These are phyloP conservation scores for Pollenia angustigena DNA, from an alignment of 2,888 invertebrate genomes.

Conservation along the genomic window DNA sequence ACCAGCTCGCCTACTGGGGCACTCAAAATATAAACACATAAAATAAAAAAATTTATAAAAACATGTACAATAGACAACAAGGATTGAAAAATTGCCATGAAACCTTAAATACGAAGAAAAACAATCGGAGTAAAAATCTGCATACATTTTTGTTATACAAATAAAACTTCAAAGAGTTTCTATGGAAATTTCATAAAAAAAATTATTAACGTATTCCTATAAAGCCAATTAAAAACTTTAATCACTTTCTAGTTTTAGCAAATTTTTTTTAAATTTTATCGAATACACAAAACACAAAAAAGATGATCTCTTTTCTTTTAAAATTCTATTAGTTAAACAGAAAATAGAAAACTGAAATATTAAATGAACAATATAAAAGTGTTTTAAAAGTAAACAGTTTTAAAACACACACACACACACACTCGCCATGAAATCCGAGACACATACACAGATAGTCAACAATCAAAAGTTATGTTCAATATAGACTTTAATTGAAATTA, in stretches of 20 bases:
- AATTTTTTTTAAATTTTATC: not conserved
- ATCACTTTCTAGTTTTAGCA: constrained; percentile 13
- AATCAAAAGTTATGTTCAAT: not conserved
- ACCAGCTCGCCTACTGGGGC: too few species aligned
- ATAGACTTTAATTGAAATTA: not conserved
- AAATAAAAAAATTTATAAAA: constrained; percentile 73
- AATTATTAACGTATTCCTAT: not conserved
- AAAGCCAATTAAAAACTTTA: constrained; percentile 6
- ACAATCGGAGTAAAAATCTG: not conserved
- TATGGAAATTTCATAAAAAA: not conserved
- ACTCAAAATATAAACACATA: constrained; percentile 5
- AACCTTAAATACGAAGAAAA: constrained; percentile 39
- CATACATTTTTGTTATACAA: not conserved
- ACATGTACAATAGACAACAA: constrained; percentile 67
- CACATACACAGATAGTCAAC: not conserved
- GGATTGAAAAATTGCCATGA: constrained; percentile 10
- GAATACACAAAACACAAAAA: not conserved
- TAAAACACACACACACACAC: not conserved
- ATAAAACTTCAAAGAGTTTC: not conserved
- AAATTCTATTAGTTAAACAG: constrained; percentile 7
- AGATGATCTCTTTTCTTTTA: constrained; percentile 8
- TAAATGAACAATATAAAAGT: constrained; percentile 55
- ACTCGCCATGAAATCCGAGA: not conserved
- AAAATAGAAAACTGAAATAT: constrained; percentile 25
- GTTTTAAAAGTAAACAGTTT: constrained; percentile 52